A percentile compares a stretch with the other conserved stretches of the same genome.
These are phyloP conservation scores for Heliconius melpomene DNA, from an alignment of 1,140 invertebrate genomes.

Conservation along the genomic window DNA sequence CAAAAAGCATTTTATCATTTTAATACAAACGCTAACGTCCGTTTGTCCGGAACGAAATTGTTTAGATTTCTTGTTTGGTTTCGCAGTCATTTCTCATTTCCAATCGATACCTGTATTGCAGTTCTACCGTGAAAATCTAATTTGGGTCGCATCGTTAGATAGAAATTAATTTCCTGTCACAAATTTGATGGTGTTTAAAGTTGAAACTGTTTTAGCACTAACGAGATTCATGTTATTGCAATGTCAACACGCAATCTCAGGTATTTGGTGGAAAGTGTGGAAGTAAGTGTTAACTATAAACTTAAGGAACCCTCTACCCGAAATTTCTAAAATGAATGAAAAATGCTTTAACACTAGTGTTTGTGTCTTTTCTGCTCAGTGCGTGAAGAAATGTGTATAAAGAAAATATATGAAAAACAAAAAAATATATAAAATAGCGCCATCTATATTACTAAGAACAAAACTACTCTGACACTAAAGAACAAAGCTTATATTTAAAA, in stretches of 20 bases:
- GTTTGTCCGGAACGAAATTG: constrained; percentile 34
- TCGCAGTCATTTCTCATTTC: not conserved
- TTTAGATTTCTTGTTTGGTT: not conserved
- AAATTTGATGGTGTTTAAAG: not conserved
- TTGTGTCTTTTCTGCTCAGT: not conserved
- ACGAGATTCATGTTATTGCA: not conserved
- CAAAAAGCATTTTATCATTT: too few species aligned
- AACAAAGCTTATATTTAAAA: not conserved
- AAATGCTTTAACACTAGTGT: too few species aligned
- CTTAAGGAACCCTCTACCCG: too few species aligned
- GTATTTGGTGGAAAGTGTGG: too few species aligned
- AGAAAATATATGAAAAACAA: too few species aligned
- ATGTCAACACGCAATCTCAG: not conserved
- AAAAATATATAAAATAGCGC: not conserved
- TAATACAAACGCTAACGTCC: too few species aligned
- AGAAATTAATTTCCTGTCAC: not conserved
- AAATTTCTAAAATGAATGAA: too few species aligned
- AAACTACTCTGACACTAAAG: not conserved
- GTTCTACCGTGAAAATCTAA: not conserved
- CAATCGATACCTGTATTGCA: not conserved
- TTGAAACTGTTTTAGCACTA: not conserved
- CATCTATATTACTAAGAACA: not conserved
- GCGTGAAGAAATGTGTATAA: not conserved
- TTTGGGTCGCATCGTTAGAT: not conserved
- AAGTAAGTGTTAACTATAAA: not conserved